Base-by-base conservation (phyloP, 2,888 invertebrate genomes). In the Rhamnusium bicolor region DNA sequence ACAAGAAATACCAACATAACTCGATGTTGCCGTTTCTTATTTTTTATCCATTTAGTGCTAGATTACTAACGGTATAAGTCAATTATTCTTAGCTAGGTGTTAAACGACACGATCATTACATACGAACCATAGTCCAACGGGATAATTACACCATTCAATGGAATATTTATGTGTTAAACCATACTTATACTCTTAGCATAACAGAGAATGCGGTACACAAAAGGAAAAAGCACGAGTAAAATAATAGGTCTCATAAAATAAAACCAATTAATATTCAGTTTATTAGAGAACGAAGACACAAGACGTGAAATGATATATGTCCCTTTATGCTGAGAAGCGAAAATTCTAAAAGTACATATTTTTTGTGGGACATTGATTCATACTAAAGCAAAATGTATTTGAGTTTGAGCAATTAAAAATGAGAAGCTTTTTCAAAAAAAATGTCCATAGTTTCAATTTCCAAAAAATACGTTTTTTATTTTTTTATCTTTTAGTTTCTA, bases 71-170 rank as follows among this genome's bases (percentile, higher is more conserved):
- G 69, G 69, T 60, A 60, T 56, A 53, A 29, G 58, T 8, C 56
- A 24, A 69, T 69, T 67, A 67, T 67, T 40, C 40, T 54, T 54
- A 16, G 27, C 24, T 69, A 68, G 58, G 69, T 69, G 69, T 60
- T 69, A 69, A 69, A 46, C 49, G 69, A 60, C 49, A 60, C 19
- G 60, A 49, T 69, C 60, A 58, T 68, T 68, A 68, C 54, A 68
- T 58, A 68, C 68, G 58, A 68, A 46, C 51, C 27, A 47, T 24
- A 51, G 21, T 49, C 51, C 19, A 65, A 65, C 51, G 47, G 61
- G 40, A 61, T 61, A 61, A 61, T 61, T 61, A 32, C 61, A 32
- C 32, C 32, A 61, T 61, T 61, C 61, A 47, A 21, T 61, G 40
- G 46, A 7, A 61, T 61, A 61, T 61, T 61, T 61, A 61, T 61